Conservation (phyloP, 2,888 invertebrate genomes). For the Xylota segnis region DNA sequence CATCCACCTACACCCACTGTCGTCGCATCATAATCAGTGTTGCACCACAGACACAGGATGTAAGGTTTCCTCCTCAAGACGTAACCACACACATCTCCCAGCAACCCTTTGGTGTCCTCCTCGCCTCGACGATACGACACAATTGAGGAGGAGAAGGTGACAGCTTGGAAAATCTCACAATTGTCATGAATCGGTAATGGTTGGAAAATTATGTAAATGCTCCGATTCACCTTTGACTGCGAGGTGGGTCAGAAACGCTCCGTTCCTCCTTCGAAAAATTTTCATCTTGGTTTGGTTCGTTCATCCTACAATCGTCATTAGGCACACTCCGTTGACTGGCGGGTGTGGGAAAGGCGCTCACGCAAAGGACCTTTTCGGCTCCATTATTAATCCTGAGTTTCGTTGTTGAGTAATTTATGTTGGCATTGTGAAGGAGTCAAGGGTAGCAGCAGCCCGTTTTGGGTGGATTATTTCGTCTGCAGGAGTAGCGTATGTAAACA, state of each 20-base stretch:
- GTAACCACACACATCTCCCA: conserved; percentile 55
- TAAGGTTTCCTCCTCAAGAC: conserved; percentile 48
- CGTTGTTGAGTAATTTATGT: conserved; percentile 72
- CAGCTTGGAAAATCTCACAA: conserved; percentile 75
- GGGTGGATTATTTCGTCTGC: conserved; percentile 48
- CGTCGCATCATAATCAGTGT: conserved; percentile 69
- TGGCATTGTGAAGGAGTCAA: conserved; percentile 53
- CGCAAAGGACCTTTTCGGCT: conserved; percentile 59
- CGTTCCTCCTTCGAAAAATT: conserved; percentile 12
- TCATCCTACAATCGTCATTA: conserved; percentile 57
- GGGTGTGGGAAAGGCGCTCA: neutral
- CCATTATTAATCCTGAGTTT: conserved; percentile 69
- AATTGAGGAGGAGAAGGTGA: conserved; percentile 59
- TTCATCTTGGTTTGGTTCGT: conserved; percentile 30
- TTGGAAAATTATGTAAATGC: conserved; percentile 76
- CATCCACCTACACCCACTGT: conserved; percentile 2
- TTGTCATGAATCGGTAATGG: conserved; percentile 76
- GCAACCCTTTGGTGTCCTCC: conserved; percentile 56
- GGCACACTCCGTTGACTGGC: conserved; percentile 42
- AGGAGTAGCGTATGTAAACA: conserved; percentile 53
- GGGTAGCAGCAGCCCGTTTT: neutral
- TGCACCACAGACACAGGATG: conserved; percentile 68
- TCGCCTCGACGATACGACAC: conserved; percentile 23
- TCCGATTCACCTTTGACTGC: conserved; percentile 68
- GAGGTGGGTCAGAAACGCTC: conserved; percentile 40